Evolutionary conservation across 2,888 invertebrate genomes (phyloP).

Genomic region (Abscondita cerata): DNA sequence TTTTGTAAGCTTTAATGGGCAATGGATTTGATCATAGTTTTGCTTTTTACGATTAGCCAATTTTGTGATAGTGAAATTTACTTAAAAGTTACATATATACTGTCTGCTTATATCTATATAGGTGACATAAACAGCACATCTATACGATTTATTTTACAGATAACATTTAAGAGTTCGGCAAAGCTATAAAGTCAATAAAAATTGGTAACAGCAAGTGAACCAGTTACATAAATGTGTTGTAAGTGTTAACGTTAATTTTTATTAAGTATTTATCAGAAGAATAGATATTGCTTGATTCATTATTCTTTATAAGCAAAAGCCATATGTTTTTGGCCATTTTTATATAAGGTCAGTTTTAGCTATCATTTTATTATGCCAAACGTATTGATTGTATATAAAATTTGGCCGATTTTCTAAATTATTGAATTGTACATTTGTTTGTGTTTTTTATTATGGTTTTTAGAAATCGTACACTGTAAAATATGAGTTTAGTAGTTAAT

Average conservation of each 20-base stretch:
- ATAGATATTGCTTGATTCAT: constrained; percentile 10
- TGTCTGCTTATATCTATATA: no score
- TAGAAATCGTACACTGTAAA: constrained; percentile 41
- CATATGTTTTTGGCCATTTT: constrained; percentile 23
- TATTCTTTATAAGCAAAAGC: constrained; percentile 14
- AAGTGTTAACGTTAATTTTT: background rate
- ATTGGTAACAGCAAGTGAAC: background rate
- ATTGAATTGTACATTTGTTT: constrained; percentile 23
- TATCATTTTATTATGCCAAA: constrained; percentile 10
- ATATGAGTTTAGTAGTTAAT: constrained; percentile 43
- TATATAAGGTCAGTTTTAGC: constrained; percentile 15
- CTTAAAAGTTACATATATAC: no score
- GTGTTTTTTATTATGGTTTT: constrained; percentile 19
- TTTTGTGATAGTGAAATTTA: no score
- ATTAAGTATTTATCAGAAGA: background rate
- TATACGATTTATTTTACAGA: no score
- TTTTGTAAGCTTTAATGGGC: no score
- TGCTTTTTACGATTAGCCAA: no score
- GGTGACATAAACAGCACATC: no score
- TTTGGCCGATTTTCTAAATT: constrained; percentile 19
- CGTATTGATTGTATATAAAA: constrained; percentile 13
- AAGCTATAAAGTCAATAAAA: constrained; percentile 8
- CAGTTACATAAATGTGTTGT: background rate
- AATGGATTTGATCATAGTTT: no score
- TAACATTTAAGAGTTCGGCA: background rate